phyloP scores from a whole-genome alignment of 2,888 invertebrate genomes.

The Halictus quadricinctus region DNA sequence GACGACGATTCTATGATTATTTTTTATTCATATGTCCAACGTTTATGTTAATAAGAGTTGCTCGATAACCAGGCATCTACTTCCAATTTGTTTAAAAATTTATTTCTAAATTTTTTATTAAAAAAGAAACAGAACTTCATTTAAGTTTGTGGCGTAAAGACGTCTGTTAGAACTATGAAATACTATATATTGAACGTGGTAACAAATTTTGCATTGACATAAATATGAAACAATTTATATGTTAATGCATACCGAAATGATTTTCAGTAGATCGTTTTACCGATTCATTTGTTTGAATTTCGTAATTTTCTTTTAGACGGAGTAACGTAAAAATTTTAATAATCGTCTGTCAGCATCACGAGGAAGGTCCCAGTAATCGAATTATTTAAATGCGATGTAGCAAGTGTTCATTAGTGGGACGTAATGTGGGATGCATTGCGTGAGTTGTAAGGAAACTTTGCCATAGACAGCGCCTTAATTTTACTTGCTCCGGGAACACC shows the following conservation, averaged over 20 bases:
- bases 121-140: background rate
- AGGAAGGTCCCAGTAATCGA: background rate
- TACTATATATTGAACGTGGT: background rate
- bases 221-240: background rate
- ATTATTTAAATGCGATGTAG: constrained; percentile 39
- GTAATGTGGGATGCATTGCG: constrained; percentile 29
- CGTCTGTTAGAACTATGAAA: background rate
- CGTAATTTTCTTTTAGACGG: background rate
- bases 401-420: constrained; percentile 41
- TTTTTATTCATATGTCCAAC: background rate
- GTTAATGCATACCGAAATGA: background rate
- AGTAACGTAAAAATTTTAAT: background rate
- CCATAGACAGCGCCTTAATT: constrained; percentile 51
- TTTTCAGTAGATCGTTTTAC: background rate
- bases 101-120: background rate
- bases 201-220: background rate
- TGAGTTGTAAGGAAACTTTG: constrained; percentile 36
- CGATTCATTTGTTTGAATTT: background rate
- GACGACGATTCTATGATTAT: background rate
- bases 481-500: constrained; percentile 46
- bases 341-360: background rate
- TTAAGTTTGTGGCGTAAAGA: background rate
- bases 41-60: background rate
- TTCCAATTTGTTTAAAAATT: background rate
- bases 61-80: background rate